Evolutionary conservation across 2,888 invertebrate genomes (phyloP), one percentile per base, ranked within the genome.

Genomic region (Drosophila neotestacea): DNA sequence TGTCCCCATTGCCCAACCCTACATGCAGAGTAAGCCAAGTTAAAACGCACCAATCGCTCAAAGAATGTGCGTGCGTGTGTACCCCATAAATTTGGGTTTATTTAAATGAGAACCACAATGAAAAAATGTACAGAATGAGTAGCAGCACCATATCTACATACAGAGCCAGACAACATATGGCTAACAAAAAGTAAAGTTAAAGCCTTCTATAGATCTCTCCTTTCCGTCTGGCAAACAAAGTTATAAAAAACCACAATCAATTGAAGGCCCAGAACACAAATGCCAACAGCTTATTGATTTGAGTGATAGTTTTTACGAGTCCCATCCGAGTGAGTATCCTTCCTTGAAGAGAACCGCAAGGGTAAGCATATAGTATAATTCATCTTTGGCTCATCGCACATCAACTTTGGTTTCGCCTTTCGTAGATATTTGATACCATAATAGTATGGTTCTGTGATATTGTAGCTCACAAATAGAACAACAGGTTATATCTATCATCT

Each of bases 81-180:
- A 34, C n/a, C 58, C 55, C 75, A 77, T 86, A 80, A 86, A 84
- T 86, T 84, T 68, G 81, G 80, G 68, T 72, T 82, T 80, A 85
- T 85, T 83, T 80, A 83, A 83, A 83, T 82, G 82, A 82, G 79
- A 36, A 72, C 73, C 65, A 60, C 68, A 65, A 61, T 66, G 66
- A 52, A 66, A 47, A 28, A 63, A 28, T 7, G 36, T 13, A 6
- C 10, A 6, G 13, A 38, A 27, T 4, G 34, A 10, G 44, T 27
- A 50, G 39, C 48, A 10, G 22, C 22, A 13, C 34, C 28, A 28
- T 55, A 41, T 38, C 34, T 34, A 41, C 16, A 38, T 36, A 16
- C 2, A 58, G n/a, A 50, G 27, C 47, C 69, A 30, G 62, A 48
- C 81, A 70, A 61, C 82, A 82, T 81, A 84, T 82, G 72, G 70